These are phyloP conservation scores for Stenotaenia linearis DNA, from an alignment of 2,888 invertebrate species.

Conservation along the genomic window DNA sequence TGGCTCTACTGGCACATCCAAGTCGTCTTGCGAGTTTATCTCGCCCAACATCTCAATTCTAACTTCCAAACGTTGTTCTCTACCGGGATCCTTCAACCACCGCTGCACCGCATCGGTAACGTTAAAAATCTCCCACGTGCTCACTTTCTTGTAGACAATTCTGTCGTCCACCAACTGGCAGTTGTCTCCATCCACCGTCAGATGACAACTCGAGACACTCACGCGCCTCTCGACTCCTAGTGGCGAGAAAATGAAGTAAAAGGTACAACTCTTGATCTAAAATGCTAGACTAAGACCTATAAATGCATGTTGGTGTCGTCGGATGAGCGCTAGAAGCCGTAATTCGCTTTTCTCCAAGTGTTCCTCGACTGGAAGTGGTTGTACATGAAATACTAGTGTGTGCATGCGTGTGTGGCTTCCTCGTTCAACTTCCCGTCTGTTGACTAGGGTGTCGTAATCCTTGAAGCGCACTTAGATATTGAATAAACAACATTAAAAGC, in stretches of 20 bases:
- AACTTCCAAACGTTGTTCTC: slow-evolving; percentile 31
- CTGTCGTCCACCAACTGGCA: slow-evolving; percentile 31
- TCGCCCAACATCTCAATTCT: slow-evolving; percentile 31
- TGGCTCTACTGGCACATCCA: slow-evolving; percentile 33
- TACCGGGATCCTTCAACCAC: slow-evolving; percentile 28
- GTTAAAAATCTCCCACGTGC: slow-evolving; percentile 36
- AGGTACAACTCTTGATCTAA: not conserved
- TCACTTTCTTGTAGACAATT: slow-evolving; percentile 34
- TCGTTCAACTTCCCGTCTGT: not conserved
- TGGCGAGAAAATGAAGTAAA: not conserved
- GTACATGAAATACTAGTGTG: slow-evolving; percentile 32
- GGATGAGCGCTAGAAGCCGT: slow-evolving; percentile 34
- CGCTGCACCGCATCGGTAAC: slow-evolving; percentile 32
- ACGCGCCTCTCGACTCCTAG: slow-evolving; percentile 36
- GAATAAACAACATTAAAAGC: slow-evolving; percentile 17
- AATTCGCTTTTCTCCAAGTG: slow-evolving; percentile 33
- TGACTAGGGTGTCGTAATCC: not conserved
- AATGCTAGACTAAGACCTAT: slow-evolving; percentile 28
- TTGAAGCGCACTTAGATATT: not conserved
- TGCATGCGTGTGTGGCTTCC: slow-evolving; percentile 34
- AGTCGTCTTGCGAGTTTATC: not conserved
- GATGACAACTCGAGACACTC: slow-evolving; percentile 28
- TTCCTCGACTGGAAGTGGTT: slow-evolving; percentile 31
- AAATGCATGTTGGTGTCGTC: slow-evolving; percentile 33
- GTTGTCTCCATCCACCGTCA: not conserved